phyloP scores from a whole-genome alignment of 1,140 invertebrate genomes.

The Drosophila tsacasi region DNA sequence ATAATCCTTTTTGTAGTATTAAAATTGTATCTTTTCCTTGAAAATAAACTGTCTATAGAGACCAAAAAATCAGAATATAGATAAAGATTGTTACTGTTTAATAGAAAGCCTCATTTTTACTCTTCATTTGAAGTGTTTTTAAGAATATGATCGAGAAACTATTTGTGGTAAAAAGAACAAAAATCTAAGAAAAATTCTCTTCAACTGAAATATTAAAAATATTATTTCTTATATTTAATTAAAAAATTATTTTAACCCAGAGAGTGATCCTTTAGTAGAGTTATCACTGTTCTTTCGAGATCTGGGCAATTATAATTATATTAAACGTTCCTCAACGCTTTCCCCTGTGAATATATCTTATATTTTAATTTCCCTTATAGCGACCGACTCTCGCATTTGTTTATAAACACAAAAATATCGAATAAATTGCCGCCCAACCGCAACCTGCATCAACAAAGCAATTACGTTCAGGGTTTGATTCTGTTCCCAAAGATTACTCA shows the following conservation, averaged over 20 bases:
- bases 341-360: conserved; percentile 1
- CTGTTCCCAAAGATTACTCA: conserved; percentile 36
- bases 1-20: background rate
- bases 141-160: background rate
- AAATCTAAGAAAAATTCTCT: no score
- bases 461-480: conserved; percentile 24
- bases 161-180: no score
- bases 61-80: no score
- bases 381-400: conserved; percentile 17
- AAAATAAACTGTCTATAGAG: background rate
- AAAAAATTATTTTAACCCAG: background rate
- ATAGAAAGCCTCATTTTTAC: no score
- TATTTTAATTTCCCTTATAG: conserved; percentile 9
- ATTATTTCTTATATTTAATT: background rate
- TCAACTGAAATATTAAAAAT: no score
- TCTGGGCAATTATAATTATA: background rate
- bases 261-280: background rate
- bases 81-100: no score
- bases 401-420: conserved; percentile 45
- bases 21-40: background rate
- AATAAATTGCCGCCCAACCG: conserved; percentile 28
- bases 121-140: no score
- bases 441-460: conserved; percentile 58
- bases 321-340: background rate
- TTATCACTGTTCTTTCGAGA: background rate